Base-by-base conservation (phyloP, 2,888 invertebrate genomes). In the Cenopis cana region DNA sequence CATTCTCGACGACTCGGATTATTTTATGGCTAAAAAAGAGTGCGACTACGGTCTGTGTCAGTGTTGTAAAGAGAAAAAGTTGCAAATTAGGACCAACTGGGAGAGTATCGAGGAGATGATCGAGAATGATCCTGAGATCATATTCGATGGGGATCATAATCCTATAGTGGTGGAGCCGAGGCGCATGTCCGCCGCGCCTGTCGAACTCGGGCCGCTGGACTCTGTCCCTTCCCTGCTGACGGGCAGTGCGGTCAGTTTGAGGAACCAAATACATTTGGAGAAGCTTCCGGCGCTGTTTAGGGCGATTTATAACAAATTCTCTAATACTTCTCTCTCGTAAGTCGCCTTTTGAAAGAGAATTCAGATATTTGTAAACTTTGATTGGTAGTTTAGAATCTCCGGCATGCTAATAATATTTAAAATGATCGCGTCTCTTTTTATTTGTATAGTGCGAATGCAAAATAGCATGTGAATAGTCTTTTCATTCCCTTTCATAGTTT, bases 71-170 rank as follows among this genome's bases (percentile, higher is more conserved):
- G 82, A 83, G 75, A 90, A 81, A 77, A 88, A 81, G 68, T 18
- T 86, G 50, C 84, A 76, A 5, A 89, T 88, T 41, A 83, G 76
- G 2, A 90, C 88, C 0, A 86, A 91, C 65, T 93, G 93, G 93
- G 79, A 88, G 68, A 86, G 88, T 0, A 91, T 93, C 29, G 92
- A 91, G 79, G 89, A 91, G 66, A 90, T 90, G 0, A 93, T 93
- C n/a, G 92, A 92, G 61, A 91, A 92, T 55, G 92, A 93, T 79
- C 91, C 93, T 1, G 93, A 93, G 76, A 93, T 93, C 0, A 93
- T 93, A 73, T 93, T 93, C 79, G 93, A 93, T 82, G 75, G 81
- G 11, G 88, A 93, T 20, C 88, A 91, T 55, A 90, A 90, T 74
- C 91, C 91, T 12, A 88, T 89, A 10, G 78, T 90, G 1, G 88